Base-by-base conservation (phyloP, 2,888 invertebrate genomes). In the Phania funesta region DNA sequence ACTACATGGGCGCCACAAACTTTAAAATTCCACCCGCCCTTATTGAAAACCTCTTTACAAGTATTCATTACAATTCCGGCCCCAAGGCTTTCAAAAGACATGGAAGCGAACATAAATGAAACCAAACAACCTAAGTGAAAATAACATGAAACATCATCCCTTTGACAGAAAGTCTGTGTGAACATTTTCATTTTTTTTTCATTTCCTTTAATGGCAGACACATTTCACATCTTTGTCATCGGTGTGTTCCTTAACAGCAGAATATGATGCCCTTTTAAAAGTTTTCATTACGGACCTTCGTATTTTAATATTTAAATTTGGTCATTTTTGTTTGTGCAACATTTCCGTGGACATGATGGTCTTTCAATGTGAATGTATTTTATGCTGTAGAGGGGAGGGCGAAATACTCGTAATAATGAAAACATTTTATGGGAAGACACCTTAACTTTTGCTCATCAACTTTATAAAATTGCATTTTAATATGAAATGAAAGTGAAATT, bases 11-110 rank as follows among this genome's bases (percentile, higher is more conserved):
- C n/a, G n/a, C n/a, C n/a, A n/a, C n/a, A n/a, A n/a, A n/a, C n/a
- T n/a, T n/a, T n/a, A n/a, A n/a, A n/a, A n/a, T n/a, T n/a, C n/a
- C n/a, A n/a, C n/a, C n/a, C n/a, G n/a, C n/a, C n/a, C n/a, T n/a
- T n/a, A n/a, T n/a, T n/a, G n/a, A n/a, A n/a, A n/a, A n/a, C n/a
- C n/a, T n/a, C n/a, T n/a, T n/a, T 35, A 5, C 9, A 44, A 54
- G 67, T 67, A 29, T 70, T 58, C 58, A 70, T 70, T 70, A 70
- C 46, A 29, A 58, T 48, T 58, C 11, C 13, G 22, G 58, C 56
- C 46, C 29, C 16, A 1, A 35, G 58, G 70, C 35, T 8, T 46
- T 20, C 9, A 56, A 41, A 41, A 52, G 20, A 32, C 32, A 48
- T 13, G 1, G 11, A 41, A n/a, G n/a, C n/a, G 24, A 22, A 9